Conservation (phyloP, 64 coral and sea anemone species). For the Dendronephthya gigantea region DNA sequence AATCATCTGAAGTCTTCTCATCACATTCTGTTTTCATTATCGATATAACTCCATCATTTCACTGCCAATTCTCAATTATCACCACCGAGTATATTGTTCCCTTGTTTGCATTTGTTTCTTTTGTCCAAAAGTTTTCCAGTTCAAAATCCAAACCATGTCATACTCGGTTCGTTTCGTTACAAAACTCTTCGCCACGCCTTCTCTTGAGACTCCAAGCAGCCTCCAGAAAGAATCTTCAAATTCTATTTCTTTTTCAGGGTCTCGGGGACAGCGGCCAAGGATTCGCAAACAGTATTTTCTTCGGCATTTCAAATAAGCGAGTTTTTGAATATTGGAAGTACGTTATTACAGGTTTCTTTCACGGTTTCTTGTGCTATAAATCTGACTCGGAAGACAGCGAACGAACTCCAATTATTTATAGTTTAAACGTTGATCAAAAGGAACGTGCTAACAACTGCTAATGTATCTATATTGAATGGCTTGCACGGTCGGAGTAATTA, state of each 20-base stretch:
- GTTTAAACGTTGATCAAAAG: not conserved
- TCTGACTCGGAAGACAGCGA: not conserved
- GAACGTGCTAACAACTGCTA: not conserved
- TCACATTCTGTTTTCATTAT: no score
- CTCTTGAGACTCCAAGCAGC: not conserved
- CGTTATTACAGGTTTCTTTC: not conserved
- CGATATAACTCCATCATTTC: no score
- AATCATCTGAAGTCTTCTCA: no score
- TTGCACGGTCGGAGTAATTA: no score
- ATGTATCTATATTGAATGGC: not conserved
- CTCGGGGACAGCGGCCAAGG: not conserved
- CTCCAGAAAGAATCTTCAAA: not conserved
- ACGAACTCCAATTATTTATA: not conserved
- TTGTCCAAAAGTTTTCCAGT: no score
- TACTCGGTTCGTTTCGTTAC: not conserved
- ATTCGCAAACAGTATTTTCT: constrained; percentile 1
- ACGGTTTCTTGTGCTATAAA: not conserved
- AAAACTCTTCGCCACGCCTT: not conserved
- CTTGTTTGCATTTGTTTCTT: no score
- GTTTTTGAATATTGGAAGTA: not conserved
- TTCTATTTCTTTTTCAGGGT: not conserved
- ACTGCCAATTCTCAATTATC: no score
- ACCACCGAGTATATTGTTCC: no score
- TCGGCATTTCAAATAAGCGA: not conserved
- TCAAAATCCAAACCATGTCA: not conserved